phyloP scores from a whole-genome alignment of 1,140 invertebrate genomes.

The Eciton burchellii region DNA sequence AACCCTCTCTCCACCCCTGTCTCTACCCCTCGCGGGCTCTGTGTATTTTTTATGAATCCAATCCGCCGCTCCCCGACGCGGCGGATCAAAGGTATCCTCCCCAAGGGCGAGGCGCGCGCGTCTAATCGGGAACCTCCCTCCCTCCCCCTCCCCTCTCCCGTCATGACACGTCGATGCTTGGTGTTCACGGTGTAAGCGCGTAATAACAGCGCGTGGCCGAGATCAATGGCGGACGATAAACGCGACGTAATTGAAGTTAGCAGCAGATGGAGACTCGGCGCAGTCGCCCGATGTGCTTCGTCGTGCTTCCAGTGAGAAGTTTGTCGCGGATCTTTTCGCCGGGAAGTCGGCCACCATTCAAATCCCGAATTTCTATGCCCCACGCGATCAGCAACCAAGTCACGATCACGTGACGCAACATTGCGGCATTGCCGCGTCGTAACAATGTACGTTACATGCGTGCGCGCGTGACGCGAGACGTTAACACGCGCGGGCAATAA shows the following conservation, averaged over 20 bases:
- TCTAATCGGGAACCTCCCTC: background rate
- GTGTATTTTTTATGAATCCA: background rate
- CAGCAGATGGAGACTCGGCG: no score
- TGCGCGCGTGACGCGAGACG: background rate
- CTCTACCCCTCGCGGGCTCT: no score
- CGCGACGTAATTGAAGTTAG: no score
- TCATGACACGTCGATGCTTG: conserved; percentile 23
- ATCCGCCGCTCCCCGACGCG: background rate
- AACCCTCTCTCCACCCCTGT: no score
- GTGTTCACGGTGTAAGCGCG: conserved; percentile 35
- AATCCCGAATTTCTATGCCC: conserved; percentile 7
- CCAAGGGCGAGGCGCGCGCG: background rate
- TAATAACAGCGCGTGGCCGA: conserved; percentile 40
- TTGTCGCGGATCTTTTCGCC: no score
- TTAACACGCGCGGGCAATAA: conserved; percentile 48
- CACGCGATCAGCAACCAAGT: background rate
- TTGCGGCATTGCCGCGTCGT: conserved; percentile 25
- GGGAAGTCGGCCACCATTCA: conserved; percentile 8
- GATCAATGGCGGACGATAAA: conserved; percentile 1
- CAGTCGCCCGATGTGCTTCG: no score
- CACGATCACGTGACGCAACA: background rate
- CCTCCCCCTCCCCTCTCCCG: background rate
- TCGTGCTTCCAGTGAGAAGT: no score
- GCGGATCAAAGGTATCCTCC: conserved; percentile 33
- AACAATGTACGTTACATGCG: background rate